Conservation (phyloP, 2,113 vertebrate genomes). For the Calyptomena viridis region DNA sequence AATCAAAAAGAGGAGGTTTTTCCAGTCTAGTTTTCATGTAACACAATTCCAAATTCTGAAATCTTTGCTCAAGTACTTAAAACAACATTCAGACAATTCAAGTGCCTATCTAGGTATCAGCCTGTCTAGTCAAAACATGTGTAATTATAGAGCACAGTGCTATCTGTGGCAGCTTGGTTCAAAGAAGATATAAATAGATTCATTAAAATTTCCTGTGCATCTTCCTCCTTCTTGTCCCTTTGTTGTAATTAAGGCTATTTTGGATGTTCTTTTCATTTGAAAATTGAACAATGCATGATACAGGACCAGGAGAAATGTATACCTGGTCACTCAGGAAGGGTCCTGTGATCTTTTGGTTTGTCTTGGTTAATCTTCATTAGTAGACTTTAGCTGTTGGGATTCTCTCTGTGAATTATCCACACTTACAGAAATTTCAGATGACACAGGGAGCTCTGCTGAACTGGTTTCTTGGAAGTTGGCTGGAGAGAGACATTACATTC, state of each 20-base stretch:
- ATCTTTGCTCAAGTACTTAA: neutral
- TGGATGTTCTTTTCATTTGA: neutral
- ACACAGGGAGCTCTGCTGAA: neutral
- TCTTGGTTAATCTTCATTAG: neutral
- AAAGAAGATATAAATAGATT: neutral
- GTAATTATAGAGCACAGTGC: neutral
- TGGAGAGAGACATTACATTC: neutral
- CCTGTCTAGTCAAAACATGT: neutral
- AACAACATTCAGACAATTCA: neutral
- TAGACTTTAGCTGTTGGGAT: neutral
- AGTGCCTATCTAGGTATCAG: neutral
- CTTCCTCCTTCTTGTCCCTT: neutral
- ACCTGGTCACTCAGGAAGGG: neutral
- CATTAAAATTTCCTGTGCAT: neutral
- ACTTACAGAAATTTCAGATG: neutral
- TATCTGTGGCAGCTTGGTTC: neutral
- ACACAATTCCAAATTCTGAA: neutral
- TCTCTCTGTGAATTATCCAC: neutral
- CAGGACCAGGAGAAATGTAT: neutral
- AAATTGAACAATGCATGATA: neutral
- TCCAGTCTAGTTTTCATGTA: neutral
- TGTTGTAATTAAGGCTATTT: neutral
- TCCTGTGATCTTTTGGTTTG: neutral
- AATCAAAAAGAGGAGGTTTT: neutral
- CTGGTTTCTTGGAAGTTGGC: neutral